phyloP scores from a whole-genome alignment of 2,797 vertebrate species.

The Perodicticus potto region DNA sequence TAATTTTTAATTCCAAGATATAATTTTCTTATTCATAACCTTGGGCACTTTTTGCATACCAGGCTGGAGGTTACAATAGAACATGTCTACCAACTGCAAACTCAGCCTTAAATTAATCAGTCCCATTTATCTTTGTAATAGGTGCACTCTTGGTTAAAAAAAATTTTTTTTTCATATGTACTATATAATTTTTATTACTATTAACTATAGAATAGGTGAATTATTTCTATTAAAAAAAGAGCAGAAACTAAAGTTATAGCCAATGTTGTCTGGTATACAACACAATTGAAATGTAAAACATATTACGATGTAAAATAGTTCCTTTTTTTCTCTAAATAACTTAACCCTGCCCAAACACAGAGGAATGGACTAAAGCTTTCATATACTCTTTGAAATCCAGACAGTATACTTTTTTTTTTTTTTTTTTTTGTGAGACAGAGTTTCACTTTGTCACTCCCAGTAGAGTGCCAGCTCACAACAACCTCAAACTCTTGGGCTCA shows the following conservation, averaged over 20 bases:
- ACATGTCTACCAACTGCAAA: slow-evolving; percentile 84
- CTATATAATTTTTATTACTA: slow-evolving; percentile 58
- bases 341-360: neutral
- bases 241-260: neutral
- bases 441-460: too few relatives aligned
- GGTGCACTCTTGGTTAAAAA: slow-evolving; percentile 68
- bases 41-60: slow-evolving; percentile 87
- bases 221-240: slow-evolving; percentile 38
- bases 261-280: slow-evolving; percentile 3
- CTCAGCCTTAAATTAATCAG: slow-evolving; percentile 85
- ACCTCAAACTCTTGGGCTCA: too few relatives aligned
- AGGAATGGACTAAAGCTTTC: neutral
- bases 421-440: too few relatives aligned
- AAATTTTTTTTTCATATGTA: slow-evolving; percentile 74
- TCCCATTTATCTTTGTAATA: slow-evolving; percentile 87
- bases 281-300: slow-evolving; percentile 29
- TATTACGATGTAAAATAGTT: neutral
- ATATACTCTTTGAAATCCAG: slow-evolving; percentile 11
- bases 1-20: slow-evolving; percentile 94
- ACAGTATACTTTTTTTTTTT: neutral
- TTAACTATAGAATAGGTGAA: slow-evolving; percentile 63
- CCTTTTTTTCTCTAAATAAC: slow-evolving; percentile 45
- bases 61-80: slow-evolving; percentile 82
- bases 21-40: slow-evolving; percentile 91
- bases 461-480: too few relatives aligned